phyloP scores from a whole-genome alignment of 2,113 vertebrate species.

The Ammodytes marinus region DNA sequence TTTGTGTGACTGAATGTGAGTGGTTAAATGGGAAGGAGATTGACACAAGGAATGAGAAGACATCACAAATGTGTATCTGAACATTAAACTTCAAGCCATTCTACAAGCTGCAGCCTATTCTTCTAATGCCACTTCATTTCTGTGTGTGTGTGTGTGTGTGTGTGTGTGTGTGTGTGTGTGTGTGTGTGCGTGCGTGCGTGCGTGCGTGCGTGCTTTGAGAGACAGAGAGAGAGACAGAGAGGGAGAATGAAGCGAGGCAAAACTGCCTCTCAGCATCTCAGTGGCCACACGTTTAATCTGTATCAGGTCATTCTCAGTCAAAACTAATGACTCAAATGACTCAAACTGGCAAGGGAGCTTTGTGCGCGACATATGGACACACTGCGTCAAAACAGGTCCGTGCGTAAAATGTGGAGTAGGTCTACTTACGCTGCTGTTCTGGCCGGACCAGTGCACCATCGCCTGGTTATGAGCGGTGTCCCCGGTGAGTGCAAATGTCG shows the following conservation, averaged over 20 bases:
- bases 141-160: too few species aligned
- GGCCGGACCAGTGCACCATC: slow-evolving; percentile 93
- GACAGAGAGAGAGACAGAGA: neutral
- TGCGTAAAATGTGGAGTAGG: slow-evolving; percentile 60
- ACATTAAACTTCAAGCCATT: too few species aligned
- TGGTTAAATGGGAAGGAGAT: neutral
- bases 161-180: too few species aligned
- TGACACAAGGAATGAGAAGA: neutral
- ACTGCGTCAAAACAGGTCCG: slow-evolving; percentile 74
- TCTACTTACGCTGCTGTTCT: slow-evolving; percentile 93
- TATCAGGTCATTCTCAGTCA: neutral
- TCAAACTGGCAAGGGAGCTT: neutral
- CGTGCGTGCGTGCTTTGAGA: neutral
- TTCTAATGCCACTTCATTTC: too few species aligned
- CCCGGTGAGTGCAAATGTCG: slow-evolving; percentile 88
- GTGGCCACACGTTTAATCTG: slow-evolving; percentile 21
- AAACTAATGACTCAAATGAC: slow-evolving; percentile 14
- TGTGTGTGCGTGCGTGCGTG: neutral
- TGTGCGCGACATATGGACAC: slow-evolving; percentile 44
- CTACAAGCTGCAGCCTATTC: too few species aligned
- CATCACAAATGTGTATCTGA: neutral
- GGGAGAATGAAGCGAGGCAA: neutral
- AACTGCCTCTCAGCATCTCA: slow-evolving; percentile 21
- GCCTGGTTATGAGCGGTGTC: slow-evolving; percentile 88
- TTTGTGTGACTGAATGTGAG: neutral